phyloP scores from a whole-genome alignment of 2,888 invertebrate genomes.

The Lasioglossum marginatum region DNA sequence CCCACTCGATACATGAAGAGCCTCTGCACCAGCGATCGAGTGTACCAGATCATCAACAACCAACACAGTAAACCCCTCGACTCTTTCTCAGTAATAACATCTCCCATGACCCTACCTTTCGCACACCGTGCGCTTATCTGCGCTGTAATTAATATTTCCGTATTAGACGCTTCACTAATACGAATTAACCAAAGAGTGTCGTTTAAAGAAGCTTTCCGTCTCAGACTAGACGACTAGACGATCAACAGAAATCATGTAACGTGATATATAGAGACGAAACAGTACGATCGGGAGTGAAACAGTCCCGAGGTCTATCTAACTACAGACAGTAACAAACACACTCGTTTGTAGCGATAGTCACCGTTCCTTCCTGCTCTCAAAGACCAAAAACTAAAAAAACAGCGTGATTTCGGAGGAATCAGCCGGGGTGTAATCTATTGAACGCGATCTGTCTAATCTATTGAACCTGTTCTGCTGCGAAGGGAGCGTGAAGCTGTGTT shows the following conservation, averaged over 20 bases:
- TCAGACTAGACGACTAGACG: not conserved
- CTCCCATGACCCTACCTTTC: not conserved
- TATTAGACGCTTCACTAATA: conserved; percentile 56
- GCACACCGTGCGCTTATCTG: conserved; percentile 21
- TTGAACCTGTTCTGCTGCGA: conserved; percentile 62
- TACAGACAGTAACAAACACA: not conserved
- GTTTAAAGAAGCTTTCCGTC: not conserved
- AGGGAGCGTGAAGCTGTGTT: conserved; percentile 91
- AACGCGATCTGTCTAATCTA: conserved; percentile 48
- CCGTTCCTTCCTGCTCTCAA: not conserved
- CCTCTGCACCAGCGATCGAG: not conserved
- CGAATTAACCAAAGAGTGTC: conserved; percentile 33
- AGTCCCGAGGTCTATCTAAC: not conserved
- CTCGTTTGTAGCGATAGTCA: not conserved
- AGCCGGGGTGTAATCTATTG: conserved; percentile 6
- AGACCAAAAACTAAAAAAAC: not conserved
- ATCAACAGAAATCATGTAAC: not conserved
- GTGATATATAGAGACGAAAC: not conserved
- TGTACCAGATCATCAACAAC: not conserved
- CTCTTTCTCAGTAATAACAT: not conserved
- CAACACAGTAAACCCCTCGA: not conserved
- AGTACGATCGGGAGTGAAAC: not conserved
- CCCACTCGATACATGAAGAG: not conserved
- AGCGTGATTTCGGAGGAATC: conserved; percentile 14
- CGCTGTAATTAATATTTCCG: conserved; percentile 59